phyloP scores from a whole-genome alignment of 2,888 invertebrate genomes.

The Blera fallax region DNA sequence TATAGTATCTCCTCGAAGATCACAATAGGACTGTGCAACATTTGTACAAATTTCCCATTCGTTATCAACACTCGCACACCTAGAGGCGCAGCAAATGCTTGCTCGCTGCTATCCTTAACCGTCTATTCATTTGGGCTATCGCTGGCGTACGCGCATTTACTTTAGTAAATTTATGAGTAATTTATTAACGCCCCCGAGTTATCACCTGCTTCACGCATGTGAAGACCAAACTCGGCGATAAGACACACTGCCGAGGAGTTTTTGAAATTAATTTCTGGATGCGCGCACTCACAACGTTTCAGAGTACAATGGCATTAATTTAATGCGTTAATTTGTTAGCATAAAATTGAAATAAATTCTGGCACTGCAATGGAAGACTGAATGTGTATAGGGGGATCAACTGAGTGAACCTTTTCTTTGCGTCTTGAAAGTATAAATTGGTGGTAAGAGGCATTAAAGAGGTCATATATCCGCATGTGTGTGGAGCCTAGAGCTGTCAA shows the following conservation, averaged over 20 bases:
- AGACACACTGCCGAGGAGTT: conserved; percentile 36
- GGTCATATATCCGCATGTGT: not conserved
- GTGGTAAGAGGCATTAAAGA: not conserved
- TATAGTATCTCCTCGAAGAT: conserved; percentile 22
- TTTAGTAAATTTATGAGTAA: conserved; percentile 72
- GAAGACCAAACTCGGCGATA: conserved; percentile 55
- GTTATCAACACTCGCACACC: conserved; percentile 52
- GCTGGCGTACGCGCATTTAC: conserved; percentile 58
- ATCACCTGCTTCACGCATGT: conserved; percentile 72
- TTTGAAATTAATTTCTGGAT: conserved; percentile 54
- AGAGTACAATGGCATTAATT: conserved; percentile 62
- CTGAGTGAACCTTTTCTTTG: conserved; percentile 31
- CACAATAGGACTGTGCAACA: conserved; percentile 47
- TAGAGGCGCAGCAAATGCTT: conserved; percentile 60
- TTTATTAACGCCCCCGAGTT: conserved; percentile 73
- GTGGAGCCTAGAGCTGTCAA: conserved; percentile 37
- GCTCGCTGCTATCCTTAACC: conserved; percentile 38
- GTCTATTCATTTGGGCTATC: conserved; percentile 60
- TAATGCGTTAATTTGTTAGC: conserved; percentile 74
- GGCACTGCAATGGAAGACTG: conserved; percentile 34
- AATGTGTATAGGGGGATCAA: conserved; percentile 5
- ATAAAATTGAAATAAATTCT: conserved; percentile 80
- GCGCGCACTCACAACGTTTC: conserved; percentile 44
- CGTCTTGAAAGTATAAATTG: not conserved
- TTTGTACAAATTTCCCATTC: conserved; percentile 54